Base-by-base conservation (phyloP, 2,888 invertebrate species). In the Acanthosepion pharaonis region DNA sequence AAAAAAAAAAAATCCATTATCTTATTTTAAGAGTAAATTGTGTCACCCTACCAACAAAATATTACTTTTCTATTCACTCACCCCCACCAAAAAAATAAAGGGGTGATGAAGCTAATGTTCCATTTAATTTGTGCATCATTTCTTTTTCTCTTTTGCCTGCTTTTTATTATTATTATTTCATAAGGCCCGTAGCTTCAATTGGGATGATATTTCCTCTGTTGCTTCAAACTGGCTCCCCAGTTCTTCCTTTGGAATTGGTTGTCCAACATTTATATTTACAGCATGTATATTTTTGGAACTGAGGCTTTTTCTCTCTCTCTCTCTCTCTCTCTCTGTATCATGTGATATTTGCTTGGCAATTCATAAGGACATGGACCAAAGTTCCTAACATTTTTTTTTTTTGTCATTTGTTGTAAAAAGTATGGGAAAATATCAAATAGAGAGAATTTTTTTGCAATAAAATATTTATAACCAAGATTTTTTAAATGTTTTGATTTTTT, bases 311-410 rank as follows among this genome's bases (percentile, higher is more conserved):
- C 92, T 18, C 15, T 51, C 92, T 49, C 49, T 49, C 91, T 49
- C 92, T 48, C 48, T 92, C 28, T 20, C 48, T 48, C 18, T 92
- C 28, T 20, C 48, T 48, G 15, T 93, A 25, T 93, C 53, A 93
- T 51, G 93, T 93, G n/a, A 49, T 49, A 93, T 53, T 53, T 93
- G 93, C 93, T 93, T 93, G 93, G 93, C 93, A 53, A 93, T 93
- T 93, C 93, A 93, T 49, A 53, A 93, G 18, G 33, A 93, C 51
- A 51, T 93, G 93, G 53, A 93, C 49, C 93, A 93, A 51, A 53
- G n/a, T 93, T 93, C 48, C 28, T 23, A 93, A 93, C 53, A 92
- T 53, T 49, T 93, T 93, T 33, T 33, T 33, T 33, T 93, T 93
- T 93, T 93, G 23, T 92, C 53, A n/a, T 49, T 93, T 93, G 28